Base-by-base conservation (phyloP, 2,888 invertebrate species). In the Meta bourneti region DNA sequence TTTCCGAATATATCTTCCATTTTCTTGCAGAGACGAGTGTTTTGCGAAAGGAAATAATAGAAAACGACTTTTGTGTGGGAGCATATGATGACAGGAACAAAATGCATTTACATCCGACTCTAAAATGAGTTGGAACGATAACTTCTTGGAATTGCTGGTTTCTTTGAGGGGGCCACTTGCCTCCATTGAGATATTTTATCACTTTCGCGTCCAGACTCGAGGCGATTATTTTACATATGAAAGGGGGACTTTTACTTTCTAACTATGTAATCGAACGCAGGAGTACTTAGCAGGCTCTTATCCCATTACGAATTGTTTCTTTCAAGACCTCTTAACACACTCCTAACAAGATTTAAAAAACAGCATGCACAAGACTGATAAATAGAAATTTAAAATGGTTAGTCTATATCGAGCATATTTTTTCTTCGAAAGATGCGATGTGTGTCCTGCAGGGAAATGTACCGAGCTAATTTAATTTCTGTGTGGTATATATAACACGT, bases 71-170 rank as follows among this genome's bases (percentile, higher is more conserved):
- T 77, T 90, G 90, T 90, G 85, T 52, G 51, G 54, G 61, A 61
- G 51, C 78, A 80, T 72, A 74, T 79, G 78, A 75, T 74, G 11
- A 48, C n/a, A 48, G 88, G 51, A 85, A 85, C 79, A 80, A 85
- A 90, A 90, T 90, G 90, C 70, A 69, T 84, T 90, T 61, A 79
- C 80, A 84, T 90, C 90, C 90, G 90, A 84, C 83, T 85, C 85
- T 90, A 80, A 90, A 74, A 90, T 74, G 85, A 54, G 80, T 84
- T 69, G 48, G 51, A 54, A 75, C 84, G 84, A 84, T 84, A 84
- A 84, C 74, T 84, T 75, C 78, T 52, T 34, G 84, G 79, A 84
- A 84, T 84, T 75, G 84, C 84, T 61, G 74, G 84, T 74, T 82
- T 82, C 82, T 82, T 82, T 82, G 71, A 61, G 34, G 5, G 13